These are phyloP conservation scores for Homarus gammarus DNA, from an alignment of 2,888 invertebrate species.

Conservation along the genomic window DNA sequence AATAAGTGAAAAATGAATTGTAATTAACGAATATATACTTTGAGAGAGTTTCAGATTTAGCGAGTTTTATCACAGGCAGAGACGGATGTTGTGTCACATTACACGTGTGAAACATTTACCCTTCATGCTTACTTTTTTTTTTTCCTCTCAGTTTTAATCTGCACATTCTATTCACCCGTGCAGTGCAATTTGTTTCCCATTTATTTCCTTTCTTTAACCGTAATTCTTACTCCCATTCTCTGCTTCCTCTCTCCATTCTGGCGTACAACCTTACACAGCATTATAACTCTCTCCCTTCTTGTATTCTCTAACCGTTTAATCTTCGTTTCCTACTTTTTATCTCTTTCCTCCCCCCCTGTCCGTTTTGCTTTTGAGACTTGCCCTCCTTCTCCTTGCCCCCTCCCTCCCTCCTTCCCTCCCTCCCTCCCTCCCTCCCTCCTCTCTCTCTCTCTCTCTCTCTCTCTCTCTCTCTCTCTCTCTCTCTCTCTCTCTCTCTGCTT, in stretches of 20 bases:
- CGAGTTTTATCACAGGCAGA: no score
- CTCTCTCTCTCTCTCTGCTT: not conserved
- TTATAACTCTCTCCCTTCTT: not conserved
- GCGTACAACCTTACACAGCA: not conserved
- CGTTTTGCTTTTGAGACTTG: no score
- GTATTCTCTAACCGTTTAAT: not conserved
- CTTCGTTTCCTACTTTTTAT: not conserved
- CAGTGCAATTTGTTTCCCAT: conserved; percentile 10
- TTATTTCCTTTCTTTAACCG: conserved; percentile 6
- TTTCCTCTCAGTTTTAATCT: not conserved
- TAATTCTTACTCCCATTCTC: conserved; percentile 1
- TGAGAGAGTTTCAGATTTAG: no score
- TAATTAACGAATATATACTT: no score
- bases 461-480: not conserved
- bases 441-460: not conserved
- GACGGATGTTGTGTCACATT: no score
- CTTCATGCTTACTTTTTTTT: no score
- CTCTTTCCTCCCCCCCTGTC: not conserved
- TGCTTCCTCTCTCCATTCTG: not conserved
- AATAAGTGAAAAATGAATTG: no score
- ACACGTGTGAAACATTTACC: no score
- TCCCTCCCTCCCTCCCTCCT: not conserved
- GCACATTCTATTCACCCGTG: not conserved
- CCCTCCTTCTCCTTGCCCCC: no score
- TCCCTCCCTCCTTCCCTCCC: not conserved